These are phyloP conservation scores for Orchestia grillus DNA, from an alignment of 1,140 invertebrate genomes.

Conservation along the genomic window DNA sequence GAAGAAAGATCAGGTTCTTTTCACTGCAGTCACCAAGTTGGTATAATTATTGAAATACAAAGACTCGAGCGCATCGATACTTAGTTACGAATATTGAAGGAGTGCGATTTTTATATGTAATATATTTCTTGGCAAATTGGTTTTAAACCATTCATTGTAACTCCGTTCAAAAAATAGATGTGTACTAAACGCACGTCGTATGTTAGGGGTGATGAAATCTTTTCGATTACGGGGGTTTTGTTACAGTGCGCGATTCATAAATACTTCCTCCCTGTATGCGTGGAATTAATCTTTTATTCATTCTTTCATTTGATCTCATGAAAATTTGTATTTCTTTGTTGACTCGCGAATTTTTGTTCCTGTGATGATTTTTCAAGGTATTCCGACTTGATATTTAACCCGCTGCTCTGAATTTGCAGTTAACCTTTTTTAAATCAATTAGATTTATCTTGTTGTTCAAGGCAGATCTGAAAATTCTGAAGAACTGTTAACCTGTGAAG, in stretches of 20 bases:
- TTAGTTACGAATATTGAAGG: neutral
- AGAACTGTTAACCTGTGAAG: neutral
- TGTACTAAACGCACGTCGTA: neutral
- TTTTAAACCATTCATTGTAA: neutral
- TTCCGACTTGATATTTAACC: neutral
- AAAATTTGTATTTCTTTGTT: neutral
- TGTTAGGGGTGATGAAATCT: neutral
- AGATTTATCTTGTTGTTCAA: neutral
- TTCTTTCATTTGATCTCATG: neutral
- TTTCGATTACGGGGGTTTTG: neutral
- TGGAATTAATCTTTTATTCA: neutral
- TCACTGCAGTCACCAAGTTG: neutral
- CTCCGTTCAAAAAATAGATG: neutral
- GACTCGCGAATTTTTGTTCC: neutral
- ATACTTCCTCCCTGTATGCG: neutral
- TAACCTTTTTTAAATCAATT: neutral
- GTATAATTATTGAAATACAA: neutral
- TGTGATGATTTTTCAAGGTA: neutral
- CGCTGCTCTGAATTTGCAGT: neutral
- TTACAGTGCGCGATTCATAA: neutral
- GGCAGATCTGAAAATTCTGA: neutral
- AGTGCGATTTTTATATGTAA: neutral
- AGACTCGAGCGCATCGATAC: neutral
- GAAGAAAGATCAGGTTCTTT: neutral
- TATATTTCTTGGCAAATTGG: neutral